Evolutionary conservation across 2,888 invertebrate genomes (phyloP).

Genomic region (Cataglyphis altisquamis): DNA sequence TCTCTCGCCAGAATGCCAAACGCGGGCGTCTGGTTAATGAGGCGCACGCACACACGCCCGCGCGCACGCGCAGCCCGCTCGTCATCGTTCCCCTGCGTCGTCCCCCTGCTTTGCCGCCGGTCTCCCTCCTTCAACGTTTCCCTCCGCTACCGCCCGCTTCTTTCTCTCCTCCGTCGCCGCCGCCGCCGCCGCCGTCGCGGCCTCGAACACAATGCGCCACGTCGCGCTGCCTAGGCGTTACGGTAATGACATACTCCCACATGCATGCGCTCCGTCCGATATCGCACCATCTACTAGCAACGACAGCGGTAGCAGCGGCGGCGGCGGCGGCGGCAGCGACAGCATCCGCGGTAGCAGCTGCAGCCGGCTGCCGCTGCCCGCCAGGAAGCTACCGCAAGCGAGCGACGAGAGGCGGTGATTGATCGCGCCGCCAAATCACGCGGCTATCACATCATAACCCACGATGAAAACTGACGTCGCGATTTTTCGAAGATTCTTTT

Average conservation of each 20-base stretch:
- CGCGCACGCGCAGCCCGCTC: conserved; percentile 78
- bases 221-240: conserved; percentile 81
- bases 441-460: conserved; percentile 17
- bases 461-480: conserved; percentile 24
- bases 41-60: conserved; percentile 81
- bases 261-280: conserved; percentile 74
- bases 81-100: conserved; percentile 62
- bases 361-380: conserved; percentile 68
- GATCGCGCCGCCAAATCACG: conserved; percentile 70
- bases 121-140: conserved; percentile 58
- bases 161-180: conserved; percentile 47
- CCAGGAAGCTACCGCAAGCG: conserved; percentile 66
- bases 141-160: conserved; percentile 48
- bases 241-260: conserved; percentile 83
- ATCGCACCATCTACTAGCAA: conserved; percentile 72
- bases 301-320: conserved; percentile 64
- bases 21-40: conserved; percentile 82
- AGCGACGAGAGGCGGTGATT: conserved; percentile 70
- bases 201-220: conserved; percentile 80
- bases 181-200: conserved; percentile 62
- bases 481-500: conserved; percentile 8
- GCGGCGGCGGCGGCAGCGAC: conserved; percentile 50
- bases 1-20: conserved; percentile 67
- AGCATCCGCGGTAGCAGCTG: conserved; percentile 66
- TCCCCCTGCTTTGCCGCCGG: conserved; percentile 59